These are phyloP conservation scores for Sphaerodactylus townsendi DNA, from an alignment of 2,113 vertebrate genomes.

Conservation along the genomic window DNA sequence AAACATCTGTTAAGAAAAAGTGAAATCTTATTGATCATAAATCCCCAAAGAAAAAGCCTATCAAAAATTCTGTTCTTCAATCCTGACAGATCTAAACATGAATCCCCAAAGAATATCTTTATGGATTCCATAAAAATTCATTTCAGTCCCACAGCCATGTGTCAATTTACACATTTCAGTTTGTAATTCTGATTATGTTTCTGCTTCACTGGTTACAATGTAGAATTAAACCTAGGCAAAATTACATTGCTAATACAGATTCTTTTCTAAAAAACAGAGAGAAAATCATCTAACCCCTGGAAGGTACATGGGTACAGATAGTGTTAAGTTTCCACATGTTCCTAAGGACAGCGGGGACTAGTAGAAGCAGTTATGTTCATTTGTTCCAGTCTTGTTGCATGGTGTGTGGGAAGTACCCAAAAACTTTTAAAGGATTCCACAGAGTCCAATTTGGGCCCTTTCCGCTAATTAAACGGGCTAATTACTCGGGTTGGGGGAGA, in stretches of 20 bases:
- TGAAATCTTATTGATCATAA: not conserved
- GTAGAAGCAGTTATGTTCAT: not conserved
- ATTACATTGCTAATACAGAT: not conserved
- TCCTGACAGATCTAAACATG: not conserved
- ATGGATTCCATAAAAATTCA: not conserved
- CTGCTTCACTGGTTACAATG: not conserved
- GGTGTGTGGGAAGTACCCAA: not conserved
- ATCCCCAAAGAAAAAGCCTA: not conserved
- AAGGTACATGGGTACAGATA: not conserved
- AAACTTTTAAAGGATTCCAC: too few relatives aligned
- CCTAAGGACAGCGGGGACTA: not conserved
- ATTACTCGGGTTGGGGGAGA: too few relatives aligned
- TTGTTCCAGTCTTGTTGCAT: not conserved
- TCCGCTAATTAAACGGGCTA: too few relatives aligned
- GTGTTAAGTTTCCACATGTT: not conserved
- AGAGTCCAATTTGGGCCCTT: too few relatives aligned
- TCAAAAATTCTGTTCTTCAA: not conserved
- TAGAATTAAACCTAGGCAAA: not conserved
- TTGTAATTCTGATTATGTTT: constrained; percentile 6
- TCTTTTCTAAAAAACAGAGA: not conserved
- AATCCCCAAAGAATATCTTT: not conserved
- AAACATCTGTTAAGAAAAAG: not conserved
- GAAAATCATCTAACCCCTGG: not conserved
- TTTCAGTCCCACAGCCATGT: not conserved
- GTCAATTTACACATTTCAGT: constrained; percentile 11